Conservation (phyloP, 2,888 invertebrate species). For the Aphodius granarius region DNA sequence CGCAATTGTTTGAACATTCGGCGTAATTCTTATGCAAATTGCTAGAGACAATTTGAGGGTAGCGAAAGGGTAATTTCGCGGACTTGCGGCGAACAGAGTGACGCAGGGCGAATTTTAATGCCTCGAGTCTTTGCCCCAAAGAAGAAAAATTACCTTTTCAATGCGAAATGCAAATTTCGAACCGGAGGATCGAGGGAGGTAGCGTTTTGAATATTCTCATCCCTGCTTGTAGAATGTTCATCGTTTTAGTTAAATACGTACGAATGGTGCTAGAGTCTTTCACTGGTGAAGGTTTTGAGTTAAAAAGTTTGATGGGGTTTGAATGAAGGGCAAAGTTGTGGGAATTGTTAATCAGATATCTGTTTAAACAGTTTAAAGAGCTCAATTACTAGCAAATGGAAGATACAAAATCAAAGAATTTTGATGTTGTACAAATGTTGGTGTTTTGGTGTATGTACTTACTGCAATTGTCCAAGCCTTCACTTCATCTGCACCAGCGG, state of each 20-base stretch:
- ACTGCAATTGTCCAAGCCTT: slow-evolving; percentile 99
- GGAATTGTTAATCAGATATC: too few species aligned
- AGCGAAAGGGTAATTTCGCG: slow-evolving; percentile 34
- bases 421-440: too few species aligned
- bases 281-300: background rate
- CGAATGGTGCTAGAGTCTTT: background rate
- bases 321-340: too few species aligned
- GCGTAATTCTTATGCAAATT: slow-evolving; percentile 49
- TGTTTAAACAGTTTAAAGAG: too few species aligned
- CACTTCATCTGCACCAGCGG: slow-evolving; percentile 96
- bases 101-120: slow-evolving; percentile 27
- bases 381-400: too few species aligned
- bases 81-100: slow-evolving; percentile 4
- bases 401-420: background rate
- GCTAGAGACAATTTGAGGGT: slow-evolving; percentile 49
- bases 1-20: slow-evolving; percentile 27
- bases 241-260: background rate
- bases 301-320: background rate
- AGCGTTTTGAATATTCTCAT: background rate
- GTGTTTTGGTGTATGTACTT: slow-evolving; percentile 37
- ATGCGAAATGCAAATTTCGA: slow-evolving; percentile 27
- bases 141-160: slow-evolving; percentile 23
- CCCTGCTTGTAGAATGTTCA: background rate
- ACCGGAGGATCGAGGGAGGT: background rate
- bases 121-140: slow-evolving; percentile 15